Conservation (phyloP, 2,888 invertebrate genomes). For the Podabrus alpinus region DNA sequence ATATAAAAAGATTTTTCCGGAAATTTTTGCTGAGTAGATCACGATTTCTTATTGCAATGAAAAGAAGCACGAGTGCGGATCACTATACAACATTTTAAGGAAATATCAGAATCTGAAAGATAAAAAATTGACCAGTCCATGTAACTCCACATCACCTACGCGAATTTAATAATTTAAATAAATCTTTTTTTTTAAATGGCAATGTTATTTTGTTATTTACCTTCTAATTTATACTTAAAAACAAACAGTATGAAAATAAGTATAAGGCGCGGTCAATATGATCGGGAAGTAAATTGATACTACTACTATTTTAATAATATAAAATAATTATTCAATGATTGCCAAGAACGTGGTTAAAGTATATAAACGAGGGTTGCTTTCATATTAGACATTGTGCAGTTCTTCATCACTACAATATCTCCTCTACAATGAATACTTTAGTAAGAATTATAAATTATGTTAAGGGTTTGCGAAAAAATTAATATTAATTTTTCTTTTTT, state of each 20-base stretch:
- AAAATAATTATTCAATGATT: slow-evolving; percentile 4
- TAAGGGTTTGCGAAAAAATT: no score
- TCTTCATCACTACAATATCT: slow-evolving; percentile 29
- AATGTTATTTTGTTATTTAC: slow-evolving; percentile 7
- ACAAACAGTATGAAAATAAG: slow-evolving; percentile 12
- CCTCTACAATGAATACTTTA: slow-evolving; percentile 36
- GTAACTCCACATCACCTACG: no score
- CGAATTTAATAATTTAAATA: not conserved
- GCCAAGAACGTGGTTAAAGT: slow-evolving; percentile 36
- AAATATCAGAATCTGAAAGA: no score
- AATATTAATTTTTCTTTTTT: slow-evolving; percentile 9
- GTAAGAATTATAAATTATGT: slow-evolving; percentile 32
- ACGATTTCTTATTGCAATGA: no score
- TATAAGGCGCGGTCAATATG: slow-evolving; percentile 15
- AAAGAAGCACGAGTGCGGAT: no score
- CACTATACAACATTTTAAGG: no score
- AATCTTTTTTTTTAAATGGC: not conserved
- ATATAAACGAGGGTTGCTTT: slow-evolving; percentile 35
- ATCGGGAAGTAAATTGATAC: slow-evolving; percentile 10
- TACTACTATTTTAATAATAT: slow-evolving; percentile 8
- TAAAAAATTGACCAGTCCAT: no score
- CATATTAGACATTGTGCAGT: slow-evolving; percentile 29
- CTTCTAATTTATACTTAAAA: slow-evolving; percentile 18
- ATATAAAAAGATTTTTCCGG: no score
- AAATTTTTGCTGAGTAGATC: no score